Base-by-base conservation (phyloP, 2,888 invertebrate genomes). In the Drosophila austrosaltans region DNA sequence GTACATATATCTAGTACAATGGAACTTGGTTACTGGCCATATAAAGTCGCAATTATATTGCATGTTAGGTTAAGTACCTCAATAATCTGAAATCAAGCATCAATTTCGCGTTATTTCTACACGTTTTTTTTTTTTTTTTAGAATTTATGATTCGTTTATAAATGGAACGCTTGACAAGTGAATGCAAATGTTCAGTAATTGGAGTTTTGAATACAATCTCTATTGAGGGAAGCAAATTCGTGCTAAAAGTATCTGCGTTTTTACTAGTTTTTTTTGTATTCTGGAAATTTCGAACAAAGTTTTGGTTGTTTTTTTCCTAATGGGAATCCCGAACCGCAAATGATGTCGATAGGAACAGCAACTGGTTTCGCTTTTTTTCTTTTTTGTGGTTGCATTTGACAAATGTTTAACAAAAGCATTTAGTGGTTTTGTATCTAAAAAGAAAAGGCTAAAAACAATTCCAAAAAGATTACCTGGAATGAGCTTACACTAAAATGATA, bases 61-160 rank as follows among this genome's bases (percentile, higher is more conserved):
- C 30, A 32, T 16, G 56, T 56, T 56, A 28, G 30, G 30, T 32
- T 56, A 56, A 56, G 28, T 32, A 56, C 32, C 32, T 7, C 25
- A 48, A 48, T 48, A 48, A 48, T 48, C 48, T 8, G 2, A 20
- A 53, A 36, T 36, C 36, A 10, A 10, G 1, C 36, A 36, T 36
- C 36, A 36, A 36, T 36, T 8, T 36, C 8, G 36, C 36, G 2
- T 36, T 36, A 36, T 36, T 8, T 36, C 36, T 36, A 36, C 36
- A 36, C 2, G 16, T 16, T 16, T 16, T 16, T 16, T 16, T 16
- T 16, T 16, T 16, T 16, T 36, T 36, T 36, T 36, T 36, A 10
- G 36, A 36, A 10, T 63, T 68, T 63, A 62, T 72, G 69, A 62
- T 39, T 7, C 44, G 7, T 44, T 44, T 44, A 20, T 20, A 48